Evolutionary conservation across 2,888 invertebrate genomes (phyloP).

Genomic region (Allolobophora icterica): DNA sequence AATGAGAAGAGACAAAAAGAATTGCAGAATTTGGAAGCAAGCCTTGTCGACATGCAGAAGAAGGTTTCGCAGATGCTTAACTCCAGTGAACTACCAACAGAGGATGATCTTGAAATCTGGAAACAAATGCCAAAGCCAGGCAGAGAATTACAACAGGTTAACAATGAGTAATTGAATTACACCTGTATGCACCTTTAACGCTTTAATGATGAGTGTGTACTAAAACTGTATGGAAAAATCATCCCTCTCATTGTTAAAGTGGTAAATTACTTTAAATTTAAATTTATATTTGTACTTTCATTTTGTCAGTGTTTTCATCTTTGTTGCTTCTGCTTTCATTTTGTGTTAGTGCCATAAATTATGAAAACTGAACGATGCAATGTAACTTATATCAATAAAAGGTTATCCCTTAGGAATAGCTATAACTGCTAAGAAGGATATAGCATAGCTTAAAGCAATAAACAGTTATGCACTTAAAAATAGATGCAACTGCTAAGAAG

Average conservation of each 20-base stretch:
- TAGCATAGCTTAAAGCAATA: not conserved
- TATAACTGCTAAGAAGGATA: not conserved
- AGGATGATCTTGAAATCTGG: slow-evolving; percentile 6
- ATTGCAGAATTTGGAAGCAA: slow-evolving; percentile 55
- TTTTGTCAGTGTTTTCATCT: not conserved
- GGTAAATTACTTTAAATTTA: not conserved
- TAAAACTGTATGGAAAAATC: too few relatives aligned
- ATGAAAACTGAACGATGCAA: not conserved
- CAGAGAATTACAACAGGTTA: slow-evolving; percentile 29
- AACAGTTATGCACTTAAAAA: too few relatives aligned
- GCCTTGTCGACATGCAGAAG: slow-evolving; percentile 55
- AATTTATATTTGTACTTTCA: not conserved
- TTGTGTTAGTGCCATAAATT: not conserved
- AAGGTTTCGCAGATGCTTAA: slow-evolving; percentile 57
- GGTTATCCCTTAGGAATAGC: not conserved
- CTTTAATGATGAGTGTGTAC: too few relatives aligned
- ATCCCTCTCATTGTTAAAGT: too few relatives aligned
- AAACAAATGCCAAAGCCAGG: not conserved
- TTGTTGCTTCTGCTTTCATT: not conserved
- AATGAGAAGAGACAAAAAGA: slow-evolving; percentile 55
- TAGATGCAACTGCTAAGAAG: not conserved
- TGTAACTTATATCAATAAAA: not conserved
- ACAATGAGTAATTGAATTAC: not conserved
- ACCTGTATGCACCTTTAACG: too few relatives aligned
- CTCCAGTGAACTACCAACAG: not conserved